Conservation (phyloP, 2,113 vertebrate species). For the Microtus ochrogaster region DNA sequence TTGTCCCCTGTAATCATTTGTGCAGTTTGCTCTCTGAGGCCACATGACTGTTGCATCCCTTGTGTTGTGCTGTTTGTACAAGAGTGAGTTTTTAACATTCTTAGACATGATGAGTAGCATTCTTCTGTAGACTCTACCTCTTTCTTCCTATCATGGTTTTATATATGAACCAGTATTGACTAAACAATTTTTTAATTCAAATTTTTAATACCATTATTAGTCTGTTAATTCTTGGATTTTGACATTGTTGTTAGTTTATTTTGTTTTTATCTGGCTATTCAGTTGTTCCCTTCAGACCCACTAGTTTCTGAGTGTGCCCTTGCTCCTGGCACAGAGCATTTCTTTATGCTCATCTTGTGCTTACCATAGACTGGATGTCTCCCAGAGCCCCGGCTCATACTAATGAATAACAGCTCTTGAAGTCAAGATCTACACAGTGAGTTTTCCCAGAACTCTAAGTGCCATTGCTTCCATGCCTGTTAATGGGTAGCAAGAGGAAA, state of each 20-base stretch:
- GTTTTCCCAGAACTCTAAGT: neutral
- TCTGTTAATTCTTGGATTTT: neutral
- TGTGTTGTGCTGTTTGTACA: neutral
- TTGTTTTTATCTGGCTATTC: neutral
- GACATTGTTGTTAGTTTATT: neutral
- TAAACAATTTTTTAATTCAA: neutral
- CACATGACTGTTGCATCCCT: neutral
- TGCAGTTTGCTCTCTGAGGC: neutral
- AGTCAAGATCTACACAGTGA: neutral
- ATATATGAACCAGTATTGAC: neutral
- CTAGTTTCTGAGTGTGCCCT: neutral
- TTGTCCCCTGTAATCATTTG: neutral
- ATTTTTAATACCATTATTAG: too few species aligned
- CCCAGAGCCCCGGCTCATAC: neutral
- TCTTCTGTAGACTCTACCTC: neutral
- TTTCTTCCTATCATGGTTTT: neutral
- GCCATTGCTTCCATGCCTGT: neutral
- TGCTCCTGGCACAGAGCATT: neutral
- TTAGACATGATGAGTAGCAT: neutral
- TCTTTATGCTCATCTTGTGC: neutral
- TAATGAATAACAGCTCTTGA: slow-evolving; percentile 1
- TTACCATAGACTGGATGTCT: slow-evolving; percentile 4
- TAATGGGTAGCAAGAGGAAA: neutral
- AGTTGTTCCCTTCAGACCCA: neutral
- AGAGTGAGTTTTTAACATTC: neutral